phyloP scores from a whole-genome alignment of 2,113 vertebrate genomes.

The Aramus guarauna region DNA sequence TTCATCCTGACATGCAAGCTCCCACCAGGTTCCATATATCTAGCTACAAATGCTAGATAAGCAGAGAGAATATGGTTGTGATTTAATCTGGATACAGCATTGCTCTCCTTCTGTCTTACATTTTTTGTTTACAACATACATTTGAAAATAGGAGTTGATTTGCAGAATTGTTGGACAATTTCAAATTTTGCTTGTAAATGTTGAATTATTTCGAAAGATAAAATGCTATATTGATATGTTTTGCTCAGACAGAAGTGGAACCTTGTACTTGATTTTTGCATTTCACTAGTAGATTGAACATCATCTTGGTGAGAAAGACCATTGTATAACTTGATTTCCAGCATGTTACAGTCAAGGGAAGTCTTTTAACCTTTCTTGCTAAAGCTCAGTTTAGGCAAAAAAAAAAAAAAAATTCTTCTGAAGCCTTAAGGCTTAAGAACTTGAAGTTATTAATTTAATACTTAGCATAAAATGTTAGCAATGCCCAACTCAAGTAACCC shows the following conservation, averaged over 20 bases:
- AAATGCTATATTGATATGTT: rapidly evolving
- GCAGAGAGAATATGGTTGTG: background rate
- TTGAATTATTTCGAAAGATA: background rate
- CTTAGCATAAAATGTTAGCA: background rate
- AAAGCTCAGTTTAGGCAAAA: background rate
- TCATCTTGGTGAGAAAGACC: background rate
- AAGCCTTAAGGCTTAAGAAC: background rate
- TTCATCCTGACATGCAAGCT: background rate
- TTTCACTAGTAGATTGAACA: background rate
- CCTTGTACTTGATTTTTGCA: background rate
- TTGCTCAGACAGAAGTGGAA: background rate
- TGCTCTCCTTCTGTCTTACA: background rate
- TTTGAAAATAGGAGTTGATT: background rate
- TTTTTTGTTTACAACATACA: background rate
- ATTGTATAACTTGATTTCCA: background rate
- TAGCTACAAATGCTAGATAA: background rate
- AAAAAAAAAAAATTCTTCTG: background rate
- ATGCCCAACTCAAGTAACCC: background rate
- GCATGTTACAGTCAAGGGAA: background rate
- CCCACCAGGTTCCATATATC: background rate
- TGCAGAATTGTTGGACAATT: background rate
- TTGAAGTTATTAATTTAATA: background rate
- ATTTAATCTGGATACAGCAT: background rate
- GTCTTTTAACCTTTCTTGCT: background rate
- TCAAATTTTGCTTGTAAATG: background rate